Conservation (phyloP, 1,140 invertebrate genomes). For the Drosophila micromelanica region DNA sequence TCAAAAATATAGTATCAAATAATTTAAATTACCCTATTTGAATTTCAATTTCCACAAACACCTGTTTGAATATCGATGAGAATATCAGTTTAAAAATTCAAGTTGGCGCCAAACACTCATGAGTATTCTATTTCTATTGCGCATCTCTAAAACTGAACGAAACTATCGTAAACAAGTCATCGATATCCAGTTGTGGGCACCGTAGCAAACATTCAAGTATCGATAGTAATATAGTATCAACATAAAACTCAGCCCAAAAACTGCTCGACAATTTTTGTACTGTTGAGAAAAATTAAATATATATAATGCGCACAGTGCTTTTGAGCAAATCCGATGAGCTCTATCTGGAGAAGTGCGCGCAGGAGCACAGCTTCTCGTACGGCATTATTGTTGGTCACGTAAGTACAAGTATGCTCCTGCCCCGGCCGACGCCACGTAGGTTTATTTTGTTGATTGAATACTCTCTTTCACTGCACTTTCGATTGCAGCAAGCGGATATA, state of each 20-base stretch:
- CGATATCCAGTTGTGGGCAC: neutral
- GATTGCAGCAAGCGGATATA: constrained; percentile 66
- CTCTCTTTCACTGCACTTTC: neutral
- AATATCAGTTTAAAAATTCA: neutral
- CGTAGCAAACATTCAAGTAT: neutral
- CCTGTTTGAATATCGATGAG: constrained; percentile 1
- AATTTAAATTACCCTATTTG: no score
- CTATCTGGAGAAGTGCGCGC: constrained; percentile 79
- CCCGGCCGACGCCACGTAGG: constrained; percentile 57
- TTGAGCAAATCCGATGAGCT: constrained; percentile 74
- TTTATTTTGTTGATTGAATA: constrained; percentile 40
- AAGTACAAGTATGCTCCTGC: constrained; percentile 38
- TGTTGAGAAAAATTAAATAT: constrained; percentile 25
- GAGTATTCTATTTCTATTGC: neutral
- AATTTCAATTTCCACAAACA: neutral
- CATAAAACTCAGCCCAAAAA: constrained; percentile 13
- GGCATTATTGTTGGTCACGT: constrained; percentile 81
- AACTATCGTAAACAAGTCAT: neutral
- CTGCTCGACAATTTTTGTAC: constrained; percentile 24
- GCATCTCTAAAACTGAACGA: neutral
- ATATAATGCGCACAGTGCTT: constrained; percentile 73
- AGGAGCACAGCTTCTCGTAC: constrained; percentile 73
- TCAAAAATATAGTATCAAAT: no score
- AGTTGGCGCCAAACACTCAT: neutral
- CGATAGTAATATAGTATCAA: constrained; percentile 16